Percentiles rank a stretch among this genome's conserved stretches.
Conservation (phyloP, 64 coral and sea anemone genomes). For the Porites lutea region DNA sequence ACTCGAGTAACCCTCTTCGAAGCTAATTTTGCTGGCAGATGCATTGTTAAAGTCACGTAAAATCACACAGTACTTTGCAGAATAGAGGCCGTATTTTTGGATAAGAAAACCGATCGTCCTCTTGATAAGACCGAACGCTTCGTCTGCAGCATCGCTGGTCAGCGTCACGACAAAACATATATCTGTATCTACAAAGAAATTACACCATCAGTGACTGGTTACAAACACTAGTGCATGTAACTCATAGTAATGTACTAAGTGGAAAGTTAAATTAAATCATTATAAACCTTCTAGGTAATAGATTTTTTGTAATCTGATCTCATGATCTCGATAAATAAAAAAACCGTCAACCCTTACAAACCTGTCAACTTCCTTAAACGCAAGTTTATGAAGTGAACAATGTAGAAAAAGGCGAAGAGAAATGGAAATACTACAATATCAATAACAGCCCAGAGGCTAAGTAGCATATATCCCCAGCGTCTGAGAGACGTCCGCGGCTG, state of each 20-base stretch:
- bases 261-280: too few species aligned
- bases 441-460: background rate
- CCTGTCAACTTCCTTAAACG: background rate
- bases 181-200: background rate
- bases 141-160: background rate
- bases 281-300: too few species aligned
- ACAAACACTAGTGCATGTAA: background rate
- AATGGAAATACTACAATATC: slow-evolving; percentile 7
- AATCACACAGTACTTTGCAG: background rate
- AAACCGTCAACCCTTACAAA: background rate
- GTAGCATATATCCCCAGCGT: slow-evolving; percentile 3
- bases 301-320: background rate
- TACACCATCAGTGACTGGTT: too few species aligned
- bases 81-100: background rate
- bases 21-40: background rate
- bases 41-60: background rate
- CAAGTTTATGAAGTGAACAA: background rate
- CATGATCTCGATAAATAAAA: background rate
- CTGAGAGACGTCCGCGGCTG: background rate
- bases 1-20: background rate
- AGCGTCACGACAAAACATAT: background rate
- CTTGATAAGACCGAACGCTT: slow-evolving; percentile 3
- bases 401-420: background rate
- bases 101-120: background rate
- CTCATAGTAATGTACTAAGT: background rate